These are phyloP conservation scores for Chrysolina americana DNA, from an alignment of 2,888 invertebrate genomes.

Conservation along the genomic window DNA sequence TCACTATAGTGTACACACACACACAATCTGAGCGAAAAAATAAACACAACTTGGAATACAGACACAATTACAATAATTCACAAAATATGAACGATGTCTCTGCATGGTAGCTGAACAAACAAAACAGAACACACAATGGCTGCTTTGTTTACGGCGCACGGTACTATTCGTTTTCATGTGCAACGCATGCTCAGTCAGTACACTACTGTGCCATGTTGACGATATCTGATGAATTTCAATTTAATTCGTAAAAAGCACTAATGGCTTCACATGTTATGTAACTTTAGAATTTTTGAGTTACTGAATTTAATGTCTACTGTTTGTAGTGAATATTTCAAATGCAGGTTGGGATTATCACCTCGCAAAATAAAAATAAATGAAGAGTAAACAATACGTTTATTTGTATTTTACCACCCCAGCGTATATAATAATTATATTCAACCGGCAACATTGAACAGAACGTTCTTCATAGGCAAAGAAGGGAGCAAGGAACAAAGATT, in stretches of 20 bases:
- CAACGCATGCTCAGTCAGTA: constrained; percentile 25
- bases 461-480: constrained; percentile 24
- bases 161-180: constrained; percentile 22
- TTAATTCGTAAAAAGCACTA: not conserved
- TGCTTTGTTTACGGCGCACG: constrained; percentile 22
- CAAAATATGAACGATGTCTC: constrained; percentile 23
- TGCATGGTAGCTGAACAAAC: constrained; percentile 20
- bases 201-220: constrained; percentile 4
- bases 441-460: constrained; percentile 27
- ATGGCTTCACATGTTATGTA: constrained; percentile 23
- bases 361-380: not conserved
- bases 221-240: constrained; percentile 1
- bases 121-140: constrained; percentile 25
- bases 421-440: constrained; percentile 24
- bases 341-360: constrained; percentile 1
- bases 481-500: constrained; percentile 24
- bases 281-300: constrained; percentile 19
- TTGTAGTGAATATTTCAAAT: constrained; percentile 1
- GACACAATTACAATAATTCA: constrained; percentile 19
- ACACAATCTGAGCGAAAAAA: constrained; percentile 1
- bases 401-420: constrained; percentile 24
- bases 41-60: constrained; percentile 14
- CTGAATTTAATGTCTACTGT: constrained; percentile 27
- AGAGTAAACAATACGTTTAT: not conserved
- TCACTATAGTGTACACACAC: not conserved